phyloP scores from a whole-genome alignment of 2,797 vertebrate species.

The Manis crassicaudata region DNA sequence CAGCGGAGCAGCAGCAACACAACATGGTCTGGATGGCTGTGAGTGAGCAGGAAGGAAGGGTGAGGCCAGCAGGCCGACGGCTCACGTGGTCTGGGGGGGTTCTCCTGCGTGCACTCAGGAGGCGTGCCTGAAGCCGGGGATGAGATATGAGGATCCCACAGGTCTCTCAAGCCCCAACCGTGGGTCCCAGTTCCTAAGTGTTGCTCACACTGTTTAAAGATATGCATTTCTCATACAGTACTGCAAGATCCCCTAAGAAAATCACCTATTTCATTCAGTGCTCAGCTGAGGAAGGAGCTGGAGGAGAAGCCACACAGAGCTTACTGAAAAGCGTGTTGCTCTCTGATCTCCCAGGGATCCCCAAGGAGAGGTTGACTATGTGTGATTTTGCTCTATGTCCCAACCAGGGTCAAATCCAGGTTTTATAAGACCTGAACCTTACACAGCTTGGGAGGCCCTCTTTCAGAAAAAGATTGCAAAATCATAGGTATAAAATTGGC shows the following conservation, averaged over 20 bases:
- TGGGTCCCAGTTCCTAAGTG: background rate
- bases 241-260: background rate
- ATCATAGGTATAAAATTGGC: background rate
- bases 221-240: background rate
- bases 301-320: background rate
- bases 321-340: background rate
- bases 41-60: background rate
- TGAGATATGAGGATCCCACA: background rate
- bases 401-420: background rate
- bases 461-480: background rate
- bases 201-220: background rate
- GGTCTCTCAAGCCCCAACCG: background rate
- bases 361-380: background rate
- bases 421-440: background rate
- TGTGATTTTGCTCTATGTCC: background rate
- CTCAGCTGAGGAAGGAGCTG: background rate
- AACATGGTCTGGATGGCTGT: background rate
- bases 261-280: too few species aligned
- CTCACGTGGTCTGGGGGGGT: background rate
- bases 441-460: background rate
- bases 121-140: background rate
- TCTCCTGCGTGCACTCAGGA: background rate
- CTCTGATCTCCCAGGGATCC: background rate
- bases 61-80: too few species aligned
- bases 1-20: background rate